phyloP scores from a whole-genome alignment of 2,888 invertebrate genomes.

The Drosophila meridionalis region DNA sequence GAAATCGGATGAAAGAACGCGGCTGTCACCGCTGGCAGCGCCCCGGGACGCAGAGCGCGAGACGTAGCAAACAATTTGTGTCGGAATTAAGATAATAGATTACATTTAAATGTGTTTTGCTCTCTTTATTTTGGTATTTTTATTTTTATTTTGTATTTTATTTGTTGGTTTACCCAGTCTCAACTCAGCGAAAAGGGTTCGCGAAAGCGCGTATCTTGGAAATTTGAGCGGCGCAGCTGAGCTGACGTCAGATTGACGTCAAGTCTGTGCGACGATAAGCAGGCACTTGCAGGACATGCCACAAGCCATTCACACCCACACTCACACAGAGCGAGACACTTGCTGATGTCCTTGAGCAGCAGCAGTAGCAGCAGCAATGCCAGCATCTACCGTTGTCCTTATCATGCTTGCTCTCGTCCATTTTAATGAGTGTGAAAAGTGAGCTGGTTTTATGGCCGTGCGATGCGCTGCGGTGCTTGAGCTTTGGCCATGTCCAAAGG shows the following conservation, averaged over 20 bases:
- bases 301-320: constrained; percentile 1
- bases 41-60: constrained; percentile 10
- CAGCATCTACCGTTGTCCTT: constrained; percentile 33
- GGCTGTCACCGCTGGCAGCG: constrained; percentile 53
- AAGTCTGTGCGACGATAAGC: constrained; percentile 30
- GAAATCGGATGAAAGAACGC: constrained; percentile 26
- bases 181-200: constrained; percentile 61
- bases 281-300: constrained; percentile 25
- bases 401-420: constrained; percentile 51
- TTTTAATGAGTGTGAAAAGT: constrained; percentile 80
- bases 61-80: constrained; percentile 75
- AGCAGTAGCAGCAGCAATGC: not conserved
- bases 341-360: constrained; percentile 50
- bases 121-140: constrained; percentile 36
- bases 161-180: constrained; percentile 1
- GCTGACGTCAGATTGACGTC: constrained; percentile 47
- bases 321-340: not conserved
- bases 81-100: constrained; percentile 81
- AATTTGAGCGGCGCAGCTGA: constrained; percentile 57
- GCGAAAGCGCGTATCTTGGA: constrained; percentile 39
- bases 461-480: constrained; percentile 5
- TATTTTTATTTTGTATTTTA: not conserved
- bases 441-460: constrained; percentile 70
- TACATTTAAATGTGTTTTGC: constrained; percentile 76
- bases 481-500: constrained; percentile 59